Evolutionary conservation across 2,888 invertebrate genomes (phyloP).

Genomic region (Andrena trimmerana): DNA sequence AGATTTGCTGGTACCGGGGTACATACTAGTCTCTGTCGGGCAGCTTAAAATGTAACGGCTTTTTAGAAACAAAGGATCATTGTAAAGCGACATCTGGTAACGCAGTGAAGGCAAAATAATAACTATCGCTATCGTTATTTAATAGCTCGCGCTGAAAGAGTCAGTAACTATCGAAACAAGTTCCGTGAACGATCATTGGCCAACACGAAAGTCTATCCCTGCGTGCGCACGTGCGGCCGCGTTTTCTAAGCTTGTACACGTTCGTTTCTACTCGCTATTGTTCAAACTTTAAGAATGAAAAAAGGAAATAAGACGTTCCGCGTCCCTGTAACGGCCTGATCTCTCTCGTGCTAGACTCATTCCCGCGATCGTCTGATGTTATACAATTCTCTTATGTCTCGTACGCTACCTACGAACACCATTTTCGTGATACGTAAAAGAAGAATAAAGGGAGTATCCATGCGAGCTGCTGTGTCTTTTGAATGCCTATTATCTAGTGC

Average conservation of each 20-base stretch:
- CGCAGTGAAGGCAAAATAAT: neutral
- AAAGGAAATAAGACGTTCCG: slow-evolving; percentile 1
- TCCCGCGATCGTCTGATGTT: slow-evolving; percentile 43
- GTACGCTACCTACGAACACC: slow-evolving; percentile 51
- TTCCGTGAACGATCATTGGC: neutral
- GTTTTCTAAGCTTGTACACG: slow-evolving; percentile 18
- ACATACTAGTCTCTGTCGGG: slow-evolving; percentile 24
- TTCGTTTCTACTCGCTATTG: slow-evolving; percentile 7
- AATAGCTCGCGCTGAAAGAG: neutral
- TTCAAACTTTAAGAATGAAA: neutral
- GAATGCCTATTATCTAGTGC: slow-evolving; percentile 74
- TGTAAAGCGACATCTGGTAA: slow-evolving; percentile 21
- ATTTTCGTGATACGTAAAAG: neutral
- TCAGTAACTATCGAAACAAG: neutral
- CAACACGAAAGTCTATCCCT: neutral
- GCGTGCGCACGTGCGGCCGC: neutral
- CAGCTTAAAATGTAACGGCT: slow-evolving; percentile 39
- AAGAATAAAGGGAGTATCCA: slow-evolving; percentile 23
- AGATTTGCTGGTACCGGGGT: slow-evolving; percentile 2
- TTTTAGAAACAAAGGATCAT: slow-evolving; percentile 20
- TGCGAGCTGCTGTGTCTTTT: slow-evolving; percentile 59
- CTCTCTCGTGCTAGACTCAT: slow-evolving; percentile 53
- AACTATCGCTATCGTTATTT: neutral
- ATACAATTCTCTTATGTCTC: slow-evolving; percentile 55
- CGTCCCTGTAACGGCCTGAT: slow-evolving; percentile 74